Evolutionary conservation across 2,113 vertebrate genomes (phyloP), one percentile per base, ranked within the genome.

Genomic region (Neoarius graeffei): DNA sequence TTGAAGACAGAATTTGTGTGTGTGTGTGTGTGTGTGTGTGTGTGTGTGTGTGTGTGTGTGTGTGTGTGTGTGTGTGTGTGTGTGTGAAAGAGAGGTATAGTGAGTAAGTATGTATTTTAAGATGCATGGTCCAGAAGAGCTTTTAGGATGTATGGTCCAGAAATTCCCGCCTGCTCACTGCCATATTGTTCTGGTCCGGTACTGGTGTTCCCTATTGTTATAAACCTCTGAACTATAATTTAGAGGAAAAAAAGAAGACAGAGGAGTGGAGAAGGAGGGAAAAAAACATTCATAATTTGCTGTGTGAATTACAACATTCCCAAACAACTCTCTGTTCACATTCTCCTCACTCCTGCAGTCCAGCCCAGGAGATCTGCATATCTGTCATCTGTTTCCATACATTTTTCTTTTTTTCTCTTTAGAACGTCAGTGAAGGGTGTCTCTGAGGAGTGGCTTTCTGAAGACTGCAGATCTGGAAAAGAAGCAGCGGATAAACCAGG

Each of bases 201-300:
- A 52, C 27, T 77, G 77, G 35, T 50, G 69, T 74, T 88, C 20
- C 73, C 42, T 60, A 84, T 84, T 80, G 35, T 42, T 88, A 15
- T 17, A 81, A 42, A 73, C 74, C 10, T 59, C 62, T 81, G 20
- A 8, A 69, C 90, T 91, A 91, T 83, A 90, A 89, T 90, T 89
- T 90, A 90, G 90, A 74, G 85, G 87, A 74, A 19, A 64, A 67
- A 42, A 79, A 85, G 54, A 89, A 90, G 92, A 91, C 91, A 88
- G 90, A 89, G 89, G 89, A 91, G 56, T 69, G 62, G 25, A 27
- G 42, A 42, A 42, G 42, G 19, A 80, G 71, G 42, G 23, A 48
- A 35, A 92, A 93, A 92, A 92, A 93, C 92, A 91, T 89, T 87
- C 88, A 77, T 62, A 76, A 50, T 87, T 35, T 87, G n/a, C 77